Base-by-base conservation (phyloP, 2,888 invertebrate genomes). In the Smittia sp. region DNA sequence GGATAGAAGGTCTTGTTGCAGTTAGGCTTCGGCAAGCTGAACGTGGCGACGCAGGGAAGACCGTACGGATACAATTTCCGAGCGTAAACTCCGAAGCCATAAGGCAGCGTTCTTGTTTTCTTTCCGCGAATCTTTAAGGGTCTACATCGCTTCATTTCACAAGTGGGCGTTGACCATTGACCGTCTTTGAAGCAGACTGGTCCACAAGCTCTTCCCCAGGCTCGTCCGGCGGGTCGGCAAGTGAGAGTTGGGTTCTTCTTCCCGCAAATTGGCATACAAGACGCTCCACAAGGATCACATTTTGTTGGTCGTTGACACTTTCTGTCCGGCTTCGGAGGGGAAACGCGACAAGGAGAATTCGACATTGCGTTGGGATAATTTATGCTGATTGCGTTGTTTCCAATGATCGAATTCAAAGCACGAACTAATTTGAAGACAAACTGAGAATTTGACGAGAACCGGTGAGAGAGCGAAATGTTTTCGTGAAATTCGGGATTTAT, bases 31-130 rank as follows among this genome's bases (percentile, higher is more conserved):
- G 54, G 62, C 9, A 72, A 1, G 13, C 15, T 15, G 15, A 24
- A 72, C 32, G 11, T 38, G 2, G 38, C 62, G 1, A 24, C 22
- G 39, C 72, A 72, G 20, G 72, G 72, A 13, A 72, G 20, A 1
- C 72, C 72, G n/a, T n/a, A 58, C 1, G 72, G 72, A 72, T 72
- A 72, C 1, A 72, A 11, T 11, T 72, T 58, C 1, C 72, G 38
- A 22, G 72, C 72, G 24, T 72, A 72, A 1, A 72, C 13, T 38
- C 72, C 72, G 38, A 72, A 72, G 11, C 72, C 72, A 22, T 72
- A 72, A 22, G 72, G 72, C 9, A 69, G 11, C 0, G 13, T 11
- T 25, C 13, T 2, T 9, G 0, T 6, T 6, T 54, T 20, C 11
- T 22, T 24, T 18, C 54, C 69, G 0, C 20, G 27, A 69, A 69